These are phyloP conservation scores for Synergus japonicus DNA, from an alignment of 2,888 invertebrate genomes.

Conservation along the genomic window DNA sequence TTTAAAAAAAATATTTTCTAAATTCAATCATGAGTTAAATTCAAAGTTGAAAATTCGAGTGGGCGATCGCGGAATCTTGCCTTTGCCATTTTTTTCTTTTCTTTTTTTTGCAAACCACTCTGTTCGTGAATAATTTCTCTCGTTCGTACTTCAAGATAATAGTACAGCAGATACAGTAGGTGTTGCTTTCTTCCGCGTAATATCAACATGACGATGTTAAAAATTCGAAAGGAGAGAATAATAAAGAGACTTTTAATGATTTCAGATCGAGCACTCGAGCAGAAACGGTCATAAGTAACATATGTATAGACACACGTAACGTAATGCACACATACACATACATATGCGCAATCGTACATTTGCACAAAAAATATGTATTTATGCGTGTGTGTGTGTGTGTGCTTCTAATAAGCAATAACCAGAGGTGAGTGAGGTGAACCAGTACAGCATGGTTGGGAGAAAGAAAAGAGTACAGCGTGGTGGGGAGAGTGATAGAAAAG, in stretches of 20 bases:
- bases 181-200: not conserved
- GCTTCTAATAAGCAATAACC: constrained; percentile 50
- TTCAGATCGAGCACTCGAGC: not conserved
- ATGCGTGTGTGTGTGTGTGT: constrained; percentile 1
- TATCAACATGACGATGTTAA: not conserved
- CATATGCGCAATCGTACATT: not conserved
- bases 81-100: too few species aligned
- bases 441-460: constrained; percentile 54
- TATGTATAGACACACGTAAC: not conserved
- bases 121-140: not conserved
- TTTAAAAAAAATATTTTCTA: too few species aligned
- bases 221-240: constrained; percentile 1
- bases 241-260: not conserved
- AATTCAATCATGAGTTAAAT: too few species aligned
- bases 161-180: not conserved
- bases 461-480: constrained; percentile 40
- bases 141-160: not conserved
- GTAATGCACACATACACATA: not conserved
- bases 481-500: constrained; percentile 41
- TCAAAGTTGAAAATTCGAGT: too few species aligned
- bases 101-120: not conserved
- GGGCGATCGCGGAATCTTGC: too few species aligned
- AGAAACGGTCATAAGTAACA: not conserved
- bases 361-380: constrained; percentile 14
- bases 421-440: constrained; percentile 57